phyloP scores from a whole-genome alignment of 1,140 invertebrate species.

The Sesamia nonagrioides region DNA sequence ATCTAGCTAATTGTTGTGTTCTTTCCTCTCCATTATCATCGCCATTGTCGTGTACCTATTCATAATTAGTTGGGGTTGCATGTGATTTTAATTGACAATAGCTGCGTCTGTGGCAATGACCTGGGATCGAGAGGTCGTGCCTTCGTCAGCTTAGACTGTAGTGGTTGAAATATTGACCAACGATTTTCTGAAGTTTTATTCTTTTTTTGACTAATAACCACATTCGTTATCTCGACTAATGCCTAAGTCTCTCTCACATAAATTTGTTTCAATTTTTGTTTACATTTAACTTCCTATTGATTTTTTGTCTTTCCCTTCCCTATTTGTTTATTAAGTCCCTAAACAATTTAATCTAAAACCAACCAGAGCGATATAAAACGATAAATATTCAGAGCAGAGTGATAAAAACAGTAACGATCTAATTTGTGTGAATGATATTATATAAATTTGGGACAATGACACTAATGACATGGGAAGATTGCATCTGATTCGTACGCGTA shows the following conservation, averaged over 20 bases:
- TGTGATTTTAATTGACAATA: constrained; percentile 26
- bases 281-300: neutral
- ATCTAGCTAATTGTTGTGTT: neutral
- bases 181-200: neutral
- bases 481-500: neutral
- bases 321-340: neutral
- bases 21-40: constrained; percentile 15
- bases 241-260: neutral
- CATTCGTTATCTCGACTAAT: neutral
- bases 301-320: neutral
- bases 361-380: neutral
- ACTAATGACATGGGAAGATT: constrained; percentile 30
- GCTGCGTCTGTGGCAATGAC: neutral
- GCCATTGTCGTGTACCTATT: constrained; percentile 20
- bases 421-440: constrained; percentile 35
- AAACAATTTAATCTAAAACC: constrained; percentile 11
- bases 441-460: constrained; percentile 33
- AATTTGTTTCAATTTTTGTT: neutral
- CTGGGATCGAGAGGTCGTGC: constrained; percentile 13
- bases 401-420: constrained; percentile 35
- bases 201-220: neutral
- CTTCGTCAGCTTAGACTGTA: neutral
- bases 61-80: constrained; percentile 24
- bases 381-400: constrained; percentile 30
- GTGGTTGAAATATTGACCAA: neutral